Conservation (phyloP, 2,797 vertebrate species). For the Macrochelys suwanniensis region DNA sequence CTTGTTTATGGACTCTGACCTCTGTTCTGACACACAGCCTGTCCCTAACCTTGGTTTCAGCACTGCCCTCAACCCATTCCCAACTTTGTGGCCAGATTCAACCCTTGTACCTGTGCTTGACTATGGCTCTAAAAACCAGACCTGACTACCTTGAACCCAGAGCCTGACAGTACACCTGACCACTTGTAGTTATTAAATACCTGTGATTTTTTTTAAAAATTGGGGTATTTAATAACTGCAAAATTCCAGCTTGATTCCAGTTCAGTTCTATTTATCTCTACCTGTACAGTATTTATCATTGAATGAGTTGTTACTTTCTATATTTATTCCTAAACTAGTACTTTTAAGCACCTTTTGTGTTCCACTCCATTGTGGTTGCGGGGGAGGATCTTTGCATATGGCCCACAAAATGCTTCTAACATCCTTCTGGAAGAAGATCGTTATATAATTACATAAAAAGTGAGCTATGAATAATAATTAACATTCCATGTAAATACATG, state of each 20-base stretch:
- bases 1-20: not conserved
- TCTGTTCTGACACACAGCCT: not conserved
- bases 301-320: not conserved
- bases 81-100: not conserved
- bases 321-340: not conserved
- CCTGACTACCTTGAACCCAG: too few relatives aligned
- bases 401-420: not conserved
- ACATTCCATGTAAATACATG: not conserved
- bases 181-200: too few relatives aligned
- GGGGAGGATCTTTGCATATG: fast-evolving
- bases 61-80: not conserved
- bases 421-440: not conserved
- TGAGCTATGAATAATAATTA: not conserved
- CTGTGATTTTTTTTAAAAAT: too few relatives aligned
- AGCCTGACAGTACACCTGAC: too few relatives aligned
- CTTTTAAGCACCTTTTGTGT: not conserved
- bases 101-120: not conserved
- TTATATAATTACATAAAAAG: not conserved
- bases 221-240: not conserved
- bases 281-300: not conserved
- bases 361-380: not conserved
- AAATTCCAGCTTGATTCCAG: not conserved
- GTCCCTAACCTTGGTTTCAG: not conserved
- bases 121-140: not conserved
- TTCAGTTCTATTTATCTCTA: not conserved